These are phyloP conservation scores for Geopemphigus sp. DNA, from an alignment of 1,140 invertebrate species.

Conservation along the genomic window DNA sequence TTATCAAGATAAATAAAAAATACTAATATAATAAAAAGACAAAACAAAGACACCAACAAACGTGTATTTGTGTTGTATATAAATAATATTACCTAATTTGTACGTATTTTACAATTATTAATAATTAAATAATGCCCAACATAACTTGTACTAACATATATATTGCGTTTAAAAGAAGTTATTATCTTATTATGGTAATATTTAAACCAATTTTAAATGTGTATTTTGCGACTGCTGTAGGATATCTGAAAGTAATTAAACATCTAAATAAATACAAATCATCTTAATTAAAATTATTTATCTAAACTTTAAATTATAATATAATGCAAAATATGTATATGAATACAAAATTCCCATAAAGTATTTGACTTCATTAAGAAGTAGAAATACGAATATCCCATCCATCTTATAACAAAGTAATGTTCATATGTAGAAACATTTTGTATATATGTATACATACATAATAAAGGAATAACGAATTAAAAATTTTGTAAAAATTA, in stretches of 20 bases:
- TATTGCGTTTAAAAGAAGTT: neutral
- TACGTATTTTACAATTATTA: too few relatives aligned
- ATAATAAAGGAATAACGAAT: neutral
- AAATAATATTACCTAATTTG: too few relatives aligned
- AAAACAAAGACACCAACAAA: too few relatives aligned
- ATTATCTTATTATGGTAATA: neutral
- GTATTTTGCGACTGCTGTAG: slow-evolving; percentile 43
- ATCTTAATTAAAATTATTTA: too few relatives aligned
- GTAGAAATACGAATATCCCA: neutral
- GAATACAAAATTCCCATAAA: neutral
- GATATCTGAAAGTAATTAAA: slow-evolving; percentile 38
- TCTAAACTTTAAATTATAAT: neutral
- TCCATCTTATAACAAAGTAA: neutral
- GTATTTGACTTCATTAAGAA: neutral
- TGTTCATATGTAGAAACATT: neutral
- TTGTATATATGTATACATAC: neutral
- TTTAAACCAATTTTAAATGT: neutral
- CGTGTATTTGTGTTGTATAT: too few relatives aligned
- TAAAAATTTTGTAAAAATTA: neutral
- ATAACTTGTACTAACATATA: slow-evolving; percentile 13
- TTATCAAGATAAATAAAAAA: too few relatives aligned
- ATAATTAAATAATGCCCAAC: neutral
- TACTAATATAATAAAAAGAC: too few relatives aligned
- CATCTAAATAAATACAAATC: neutral
- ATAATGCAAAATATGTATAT: neutral